Base-by-base conservation (phyloP, 2,888 invertebrate genomes). In the Drosophila anomalipes region DNA sequence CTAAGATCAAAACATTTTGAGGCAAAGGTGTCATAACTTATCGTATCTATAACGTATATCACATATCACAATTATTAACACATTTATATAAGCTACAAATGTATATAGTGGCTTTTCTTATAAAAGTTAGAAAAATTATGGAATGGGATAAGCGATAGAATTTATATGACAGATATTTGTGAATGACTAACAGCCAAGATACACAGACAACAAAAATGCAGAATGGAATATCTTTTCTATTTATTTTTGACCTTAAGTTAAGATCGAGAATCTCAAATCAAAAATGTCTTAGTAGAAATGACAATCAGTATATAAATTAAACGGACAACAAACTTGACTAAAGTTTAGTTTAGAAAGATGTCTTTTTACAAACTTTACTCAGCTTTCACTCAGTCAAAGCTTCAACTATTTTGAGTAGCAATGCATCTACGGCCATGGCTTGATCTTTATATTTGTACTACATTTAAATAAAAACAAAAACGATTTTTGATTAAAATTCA, bases 1-100 rank as follows among this genome's bases (percentile, higher is more conserved):
- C 35, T 81, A 79, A 81, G 79, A 69, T 79, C 79, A 79, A 63
- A 62, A 69, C 56, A 81, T 79, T 72, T 63, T 54, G 60, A 69
- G 35, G 52, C 75, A 57, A 62, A 71, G 71, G 70, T 79, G 77
- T 79, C 74, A 77, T 79, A 79, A 79, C 62, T 74, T 51, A 73
- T 72, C 44, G 57, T 5, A 41, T 53, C 28, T 32, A n/a, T 26
- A 35, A n/a, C 33, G 1, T 14, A 52, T 26, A 47, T 47, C 47
- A 47, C 47, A 26, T 47, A 26, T 16, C 47, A 47, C 47, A 47
- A 47, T 22, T 22, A 22, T 47, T 16, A 47, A 16, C 4, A 47
- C 16, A 47, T n/a, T 52, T 52, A 52, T 1, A 30, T 52, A 52
- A 52, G 7, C 12, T 28, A 22, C 52, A 12, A 2, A 4, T 16